phyloP scores from a whole-genome alignment of 2,888 invertebrate species.

The Coelogynopora nodosa region DNA sequence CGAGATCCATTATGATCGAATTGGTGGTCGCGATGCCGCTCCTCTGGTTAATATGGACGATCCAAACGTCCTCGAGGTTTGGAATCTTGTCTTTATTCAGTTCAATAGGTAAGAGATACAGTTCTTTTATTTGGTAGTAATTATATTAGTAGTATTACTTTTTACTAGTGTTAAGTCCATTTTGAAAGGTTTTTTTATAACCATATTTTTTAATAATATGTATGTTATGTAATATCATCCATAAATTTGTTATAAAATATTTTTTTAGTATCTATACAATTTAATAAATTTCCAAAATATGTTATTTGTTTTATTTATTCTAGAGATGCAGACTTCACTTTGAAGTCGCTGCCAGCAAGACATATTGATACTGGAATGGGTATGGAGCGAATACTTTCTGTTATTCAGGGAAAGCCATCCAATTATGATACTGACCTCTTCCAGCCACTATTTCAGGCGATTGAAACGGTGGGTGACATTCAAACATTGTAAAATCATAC shows the following conservation, averaged over 20 bases:
- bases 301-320: no score
- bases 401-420: conserved; percentile 76
- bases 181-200: no score
- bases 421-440: conserved; percentile 99
- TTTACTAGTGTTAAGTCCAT: no score
- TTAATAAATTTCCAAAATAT: no score
- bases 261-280: no score
- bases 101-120: conserved; percentile 68
- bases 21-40: conserved; percentile 73
- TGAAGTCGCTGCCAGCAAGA: conserved; percentile 82
- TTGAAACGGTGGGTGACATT: no score
- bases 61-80: conserved; percentile 96
- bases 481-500: no score
- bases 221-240: no score
- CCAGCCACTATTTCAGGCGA: conserved; percentile 82
- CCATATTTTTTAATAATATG: no score
- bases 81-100: conserved; percentile 99
- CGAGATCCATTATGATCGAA: conserved; percentile 94
- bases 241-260: no score
- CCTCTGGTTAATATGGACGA: conserved; percentile 94
- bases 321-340: conserved; percentile 78
- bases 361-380: conserved; percentile 99
- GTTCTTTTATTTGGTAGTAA: no score
- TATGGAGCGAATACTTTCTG: conserved; percentile 89
- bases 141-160: no score